Base-by-base conservation (phyloP, 2,888 invertebrate species). In the Lydus trimaculatus region DNA sequence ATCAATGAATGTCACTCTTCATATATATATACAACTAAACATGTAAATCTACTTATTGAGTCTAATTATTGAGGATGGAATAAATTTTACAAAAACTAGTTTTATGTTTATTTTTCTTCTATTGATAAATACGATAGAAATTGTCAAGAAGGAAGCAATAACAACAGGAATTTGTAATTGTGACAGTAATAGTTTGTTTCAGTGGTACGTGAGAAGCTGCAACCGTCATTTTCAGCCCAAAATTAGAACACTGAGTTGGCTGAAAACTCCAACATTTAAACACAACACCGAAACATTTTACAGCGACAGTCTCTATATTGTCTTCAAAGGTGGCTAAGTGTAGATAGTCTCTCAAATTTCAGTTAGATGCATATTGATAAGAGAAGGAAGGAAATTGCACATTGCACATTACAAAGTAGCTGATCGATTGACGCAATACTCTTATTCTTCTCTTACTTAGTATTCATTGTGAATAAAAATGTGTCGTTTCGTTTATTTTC, bases 61-160 rank as follows among this genome's bases (percentile, higher is more conserved):
- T 25, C 56, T 56, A 56, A 56, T 56, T 56, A 56, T 25, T 13
- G 17, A 5, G 56, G 15, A 56, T 25, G 11, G 13, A 48, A 56
- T 25, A 15, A 13, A 23, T 25, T 25, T 7, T 25, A 56, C 5
- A 25, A 56, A 25, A 56, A 56, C 56, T 25, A 11, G 56, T 56
- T 25, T 20, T 8, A 5, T 13, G 56, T 56, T 56, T 56, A 25
- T 56, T 23, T 56, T 25, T 43, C 17, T 17, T 17, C n/a, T 17
- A 17, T 36, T 36, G 15, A 36, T 5, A 36, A 36, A 15, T 36
- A 43, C 8, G 5, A 58, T 31, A 63, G 63, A 63, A 63, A 59
- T 64, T 61, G 60, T 61, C 20, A 11, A 33, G 61, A 68, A 56
- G 67, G 64, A 68, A 67, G 56, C 61, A 64, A 68, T 61, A 28